phyloP scores from a whole-genome alignment of 2,888 invertebrate species.

The Dione juno region DNA sequence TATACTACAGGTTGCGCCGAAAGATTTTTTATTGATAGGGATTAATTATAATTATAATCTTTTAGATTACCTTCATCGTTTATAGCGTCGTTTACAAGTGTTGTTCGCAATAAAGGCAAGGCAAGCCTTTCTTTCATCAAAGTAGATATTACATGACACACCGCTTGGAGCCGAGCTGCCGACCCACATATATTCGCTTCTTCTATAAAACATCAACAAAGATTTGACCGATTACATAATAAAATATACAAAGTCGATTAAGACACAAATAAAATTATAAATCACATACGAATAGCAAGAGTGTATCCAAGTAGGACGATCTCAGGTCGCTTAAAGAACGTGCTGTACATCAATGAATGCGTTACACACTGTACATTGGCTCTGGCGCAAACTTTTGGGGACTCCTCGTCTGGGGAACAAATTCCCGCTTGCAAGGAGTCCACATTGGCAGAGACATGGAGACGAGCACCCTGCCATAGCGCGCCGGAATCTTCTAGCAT shows the following conservation, averaged over 20 bases:
- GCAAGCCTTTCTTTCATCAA: slow-evolving; percentile 50
- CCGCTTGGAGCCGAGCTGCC: slow-evolving; percentile 85
- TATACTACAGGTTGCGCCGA: no score
- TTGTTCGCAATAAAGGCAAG: slow-evolving; percentile 62
- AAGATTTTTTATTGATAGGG: no score
- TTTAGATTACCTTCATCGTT: slow-evolving; percentile 71
- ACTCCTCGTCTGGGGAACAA: slow-evolving; percentile 45
- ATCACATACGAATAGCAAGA: slow-evolving; percentile 63
- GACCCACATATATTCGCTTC: slow-evolving; percentile 85
- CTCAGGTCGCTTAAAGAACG: slow-evolving; percentile 55
- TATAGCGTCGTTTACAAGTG: slow-evolving; percentile 75
- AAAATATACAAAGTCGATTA: not conserved
- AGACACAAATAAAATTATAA: not conserved
- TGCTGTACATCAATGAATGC: slow-evolving; percentile 57
- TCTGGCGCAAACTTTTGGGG: slow-evolving; percentile 59
- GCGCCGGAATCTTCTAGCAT: slow-evolving; percentile 58
- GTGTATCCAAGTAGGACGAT: slow-evolving; percentile 56
- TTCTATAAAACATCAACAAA: slow-evolving; percentile 60
- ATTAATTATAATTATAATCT: no score
- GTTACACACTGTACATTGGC: slow-evolving; percentile 55
- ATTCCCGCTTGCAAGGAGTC: slow-evolving; percentile 52
- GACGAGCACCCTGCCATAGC: slow-evolving; percentile 61
- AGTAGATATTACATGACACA: slow-evolving; percentile 70
- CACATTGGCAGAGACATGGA: slow-evolving; percentile 53
- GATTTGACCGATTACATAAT: not conserved